Evolutionary conservation across 2,797 vertebrate species (phyloP), one percentile per base, ranked within the genome.

Genomic region (Danio jaintianensis): DNA sequence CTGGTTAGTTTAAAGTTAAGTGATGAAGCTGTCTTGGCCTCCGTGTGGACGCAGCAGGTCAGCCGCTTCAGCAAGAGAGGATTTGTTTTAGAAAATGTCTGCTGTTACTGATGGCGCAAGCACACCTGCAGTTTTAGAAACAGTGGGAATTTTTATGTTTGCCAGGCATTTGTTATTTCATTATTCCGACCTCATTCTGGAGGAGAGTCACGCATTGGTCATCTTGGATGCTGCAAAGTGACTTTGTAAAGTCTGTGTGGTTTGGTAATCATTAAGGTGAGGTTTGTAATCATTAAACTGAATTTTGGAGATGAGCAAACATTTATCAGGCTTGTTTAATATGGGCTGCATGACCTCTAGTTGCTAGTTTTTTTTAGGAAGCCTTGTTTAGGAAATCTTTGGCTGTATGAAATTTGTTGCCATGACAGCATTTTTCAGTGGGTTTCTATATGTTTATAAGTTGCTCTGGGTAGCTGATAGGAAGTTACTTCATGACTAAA

Each of bases 1-100:
- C 78, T 70, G 29, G 73, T 84, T 86, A 82, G 76, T 86, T 84
- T 82, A 82, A 76, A 61, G 69, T 56, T 43, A 58, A 72, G 72
- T 64, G 71, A 83, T 63, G 74, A 61, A 76, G 55, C 50, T 78
- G 72, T 73, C 42, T 74, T 53, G 61, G 67, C 59, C 42, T 77
- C 61, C n/a, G 38, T 63, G 29, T 72, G 82, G 82, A 81, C 66
- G 58, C 75, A 79, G 81, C 64, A 61, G 77, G 68, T 82, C 80
- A 77, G n/a, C 56, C 22, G 40, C 53, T 52, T 79, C 64, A 53
- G 69, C 68, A 42, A 78, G 43, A 71, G 47, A 38, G 18, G 62
- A 71, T 52, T 71, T 71, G 45, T 62, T 71, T 71, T 50, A 55
- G 36, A 58, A 79, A 84, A 75, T 45, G 48, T 47, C 74, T 18